Conservation (phyloP, 92 coral and sea anemone species). For the Phenganax stokvisi region DNA sequence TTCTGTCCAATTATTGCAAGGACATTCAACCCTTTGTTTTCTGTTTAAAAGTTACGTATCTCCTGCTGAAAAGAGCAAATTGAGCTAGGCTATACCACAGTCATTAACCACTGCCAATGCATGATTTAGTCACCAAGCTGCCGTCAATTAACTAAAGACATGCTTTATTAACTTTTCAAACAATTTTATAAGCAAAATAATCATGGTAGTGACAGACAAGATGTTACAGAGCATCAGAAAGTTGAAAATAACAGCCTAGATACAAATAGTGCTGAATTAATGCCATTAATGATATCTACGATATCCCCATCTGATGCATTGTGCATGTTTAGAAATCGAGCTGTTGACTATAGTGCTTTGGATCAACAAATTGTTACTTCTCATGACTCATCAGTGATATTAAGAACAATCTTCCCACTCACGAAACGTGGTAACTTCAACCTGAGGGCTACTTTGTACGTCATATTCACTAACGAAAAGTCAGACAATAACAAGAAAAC, state of each 20-base stretch:
- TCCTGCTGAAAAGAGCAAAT: too few relatives aligned
- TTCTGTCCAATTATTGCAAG: too few relatives aligned
- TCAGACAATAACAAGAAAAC: too few relatives aligned
- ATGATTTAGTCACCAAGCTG: too few relatives aligned
- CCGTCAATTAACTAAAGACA: too few relatives aligned
- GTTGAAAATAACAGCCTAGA: not conserved
- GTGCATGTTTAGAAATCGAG: slow-evolving; percentile 26
- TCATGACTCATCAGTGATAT: slow-evolving; percentile 22
- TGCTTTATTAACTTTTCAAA: too few relatives aligned
- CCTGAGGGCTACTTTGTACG: slow-evolving; percentile 38
- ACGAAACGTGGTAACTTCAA: slow-evolving; percentile 31
- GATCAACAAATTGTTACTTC: slow-evolving; percentile 31
- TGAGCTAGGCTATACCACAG: too few relatives aligned
- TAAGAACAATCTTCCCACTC: slow-evolving; percentile 37
- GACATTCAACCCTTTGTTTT: too few relatives aligned
- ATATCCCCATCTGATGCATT: slow-evolving; percentile 22
- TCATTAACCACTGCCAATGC: too few relatives aligned
- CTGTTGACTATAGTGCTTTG: slow-evolving; percentile 20
- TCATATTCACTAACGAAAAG: slow-evolving; percentile 35
- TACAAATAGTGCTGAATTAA: slow-evolving; percentile 8
- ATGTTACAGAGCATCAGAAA: not conserved
- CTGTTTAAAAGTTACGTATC: too few relatives aligned
- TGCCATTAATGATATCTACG: slow-evolving; percentile 26
- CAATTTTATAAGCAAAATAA: too few relatives aligned
- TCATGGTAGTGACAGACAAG: not conserved